These are phyloP conservation scores for Heteronetta atricapilla DNA, from an alignment of 2,113 vertebrate genomes.

Conservation along the genomic window DNA sequence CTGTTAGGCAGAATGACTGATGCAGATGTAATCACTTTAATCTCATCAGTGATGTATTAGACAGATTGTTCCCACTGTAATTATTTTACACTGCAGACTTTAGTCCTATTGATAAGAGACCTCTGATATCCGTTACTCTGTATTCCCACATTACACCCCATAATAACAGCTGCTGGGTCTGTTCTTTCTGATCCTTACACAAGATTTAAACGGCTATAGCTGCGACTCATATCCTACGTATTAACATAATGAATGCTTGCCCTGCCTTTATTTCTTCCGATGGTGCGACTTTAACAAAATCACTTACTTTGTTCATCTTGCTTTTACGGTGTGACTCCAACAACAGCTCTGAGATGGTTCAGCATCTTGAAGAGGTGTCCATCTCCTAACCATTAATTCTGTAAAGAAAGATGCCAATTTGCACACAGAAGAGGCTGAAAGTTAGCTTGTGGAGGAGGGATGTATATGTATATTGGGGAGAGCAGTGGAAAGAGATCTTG, in stretches of 20 bases:
- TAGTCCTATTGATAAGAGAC: slow-evolving; percentile 30
- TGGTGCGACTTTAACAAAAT: neutral
- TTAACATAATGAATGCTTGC: neutral
- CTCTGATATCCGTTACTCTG: neutral
- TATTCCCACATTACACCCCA: neutral
- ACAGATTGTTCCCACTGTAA: slow-evolving; percentile 46
- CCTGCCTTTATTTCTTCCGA: neutral
- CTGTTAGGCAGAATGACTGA: slow-evolving; percentile 58
- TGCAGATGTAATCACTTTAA: slow-evolving; percentile 65
- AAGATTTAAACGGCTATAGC: slow-evolving; percentile 26
- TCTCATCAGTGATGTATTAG: slow-evolving; percentile 52
- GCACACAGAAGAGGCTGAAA: neutral
- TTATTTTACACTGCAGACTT: slow-evolving; percentile 35
- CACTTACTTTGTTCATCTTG: neutral
- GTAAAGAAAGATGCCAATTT: neutral
- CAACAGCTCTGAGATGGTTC: neutral
- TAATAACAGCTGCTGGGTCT: slow-evolving; percentile 1
- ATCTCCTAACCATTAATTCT: neutral
- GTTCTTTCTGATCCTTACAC: neutral
- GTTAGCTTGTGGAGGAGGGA: neutral
- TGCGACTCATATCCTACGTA: neutral
- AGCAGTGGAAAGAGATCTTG: neutral
- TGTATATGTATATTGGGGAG: neutral
- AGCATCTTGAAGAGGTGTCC: neutral
- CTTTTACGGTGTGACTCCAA: neutral